phyloP scores from a whole-genome alignment of 2,888 invertebrate genomes.

The Caenorhabditis zanzibari region DNA sequence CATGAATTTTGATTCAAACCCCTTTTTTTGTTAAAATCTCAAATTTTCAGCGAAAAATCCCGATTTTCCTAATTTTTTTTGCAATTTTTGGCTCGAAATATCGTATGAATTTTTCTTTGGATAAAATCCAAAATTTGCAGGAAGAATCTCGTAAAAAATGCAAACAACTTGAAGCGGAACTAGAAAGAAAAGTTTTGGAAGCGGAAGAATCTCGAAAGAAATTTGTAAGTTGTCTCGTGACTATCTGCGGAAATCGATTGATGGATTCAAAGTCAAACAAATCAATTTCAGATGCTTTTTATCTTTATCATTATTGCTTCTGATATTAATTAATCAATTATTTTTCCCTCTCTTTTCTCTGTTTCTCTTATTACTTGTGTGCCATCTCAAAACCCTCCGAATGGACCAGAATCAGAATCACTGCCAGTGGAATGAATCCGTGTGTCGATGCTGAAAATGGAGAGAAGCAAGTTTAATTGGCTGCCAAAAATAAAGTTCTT shows the following conservation, averaged over 20 bases:
- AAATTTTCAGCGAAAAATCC: too few relatives aligned
- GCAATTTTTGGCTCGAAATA: too few relatives aligned
- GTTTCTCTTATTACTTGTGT: conserved; percentile 12
- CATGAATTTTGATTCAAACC: too few relatives aligned
- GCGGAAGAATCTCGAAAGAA: conserved; percentile 77
- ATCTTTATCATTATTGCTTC: background rate
- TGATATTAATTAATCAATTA: background rate
- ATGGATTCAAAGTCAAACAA: background rate
- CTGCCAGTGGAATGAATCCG: too few relatives aligned
- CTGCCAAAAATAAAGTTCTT: background rate
- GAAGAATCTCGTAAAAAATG: conserved; percentile 79
- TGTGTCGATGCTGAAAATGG: background rate
- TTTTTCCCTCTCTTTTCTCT: background rate
- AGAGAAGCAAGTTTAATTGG: background rate
- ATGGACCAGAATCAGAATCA: background rate
- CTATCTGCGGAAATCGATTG: background rate
- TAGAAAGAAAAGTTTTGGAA: conserved; percentile 74
- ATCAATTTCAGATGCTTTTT: conserved; percentile 5
- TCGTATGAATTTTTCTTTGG: too few relatives aligned
- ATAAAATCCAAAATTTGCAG: too few relatives aligned
- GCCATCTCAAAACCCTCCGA: background rate
- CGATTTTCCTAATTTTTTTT: too few relatives aligned
- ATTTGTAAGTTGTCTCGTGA: conserved; percentile 78
- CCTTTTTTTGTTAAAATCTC: too few relatives aligned
- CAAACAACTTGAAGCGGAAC: conserved; percentile 74